phyloP scores from a whole-genome alignment of 2,113 vertebrate species.

The Larimichthys crocea region DNA sequence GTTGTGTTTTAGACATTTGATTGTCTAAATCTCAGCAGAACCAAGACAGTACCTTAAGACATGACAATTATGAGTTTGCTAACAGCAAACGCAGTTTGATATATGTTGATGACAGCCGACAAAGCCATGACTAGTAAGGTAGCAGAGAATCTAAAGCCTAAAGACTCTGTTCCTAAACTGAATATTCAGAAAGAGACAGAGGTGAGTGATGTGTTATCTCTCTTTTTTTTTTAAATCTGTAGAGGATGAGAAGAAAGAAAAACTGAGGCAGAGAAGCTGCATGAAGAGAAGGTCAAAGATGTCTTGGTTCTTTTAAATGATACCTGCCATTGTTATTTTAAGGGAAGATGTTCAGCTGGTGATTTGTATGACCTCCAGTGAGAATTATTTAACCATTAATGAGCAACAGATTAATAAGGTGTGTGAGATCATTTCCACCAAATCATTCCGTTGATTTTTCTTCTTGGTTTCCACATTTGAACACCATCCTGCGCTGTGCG shows the following conservation, averaged over 20 bases:
- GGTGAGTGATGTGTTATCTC: constrained; percentile 6
- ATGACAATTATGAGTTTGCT: constrained; percentile 25
- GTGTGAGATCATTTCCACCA: not conserved
- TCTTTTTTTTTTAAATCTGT: not conserved
- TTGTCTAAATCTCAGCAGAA: constrained; percentile 29
- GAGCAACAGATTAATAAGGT: not conserved
- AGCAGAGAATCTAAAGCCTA: constrained; percentile 30
- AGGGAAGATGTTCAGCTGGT: constrained; percentile 14
- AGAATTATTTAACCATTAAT: not conserved
- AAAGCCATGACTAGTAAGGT: constrained; percentile 36
- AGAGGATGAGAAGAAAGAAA: constrained; percentile 36
- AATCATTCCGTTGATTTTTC: not conserved
- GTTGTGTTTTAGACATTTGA: constrained; percentile 21
- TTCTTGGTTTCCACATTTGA: not conserved
- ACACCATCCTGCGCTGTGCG: not conserved
- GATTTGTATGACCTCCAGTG: not conserved
- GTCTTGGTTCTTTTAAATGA: constrained; percentile 46
- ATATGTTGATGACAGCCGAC: constrained; percentile 41
- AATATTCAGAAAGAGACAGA: constrained; percentile 7
- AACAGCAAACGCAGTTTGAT: constrained; percentile 18
- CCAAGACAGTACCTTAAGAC: constrained; percentile 7
- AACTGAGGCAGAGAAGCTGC: constrained; percentile 13
- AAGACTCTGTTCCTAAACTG: constrained; percentile 18
- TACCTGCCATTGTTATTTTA: constrained; percentile 53
- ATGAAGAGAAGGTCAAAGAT: constrained; percentile 59